Base-by-base conservation (phyloP, 2,113 vertebrate genomes). In the Anguilla japonica region DNA sequence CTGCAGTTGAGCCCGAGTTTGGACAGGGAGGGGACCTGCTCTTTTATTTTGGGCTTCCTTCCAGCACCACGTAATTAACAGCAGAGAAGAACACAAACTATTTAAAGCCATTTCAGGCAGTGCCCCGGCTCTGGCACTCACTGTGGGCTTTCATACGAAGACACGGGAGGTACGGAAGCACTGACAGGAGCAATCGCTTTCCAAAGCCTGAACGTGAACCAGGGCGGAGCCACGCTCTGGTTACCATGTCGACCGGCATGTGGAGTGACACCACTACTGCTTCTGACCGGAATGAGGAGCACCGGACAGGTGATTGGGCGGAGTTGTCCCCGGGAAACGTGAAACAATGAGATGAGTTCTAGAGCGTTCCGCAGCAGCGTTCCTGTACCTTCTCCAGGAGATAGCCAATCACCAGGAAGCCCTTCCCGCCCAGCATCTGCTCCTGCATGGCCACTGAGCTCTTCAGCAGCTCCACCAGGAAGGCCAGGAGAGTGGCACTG, bases 361-460 rank as follows among this genome's bases (percentile, higher is more conserved):
- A 2, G 71, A 75, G 26, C 11, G 39, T 41, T 80, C 34, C 15
- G 29, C 34, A 40, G 29, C 7, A 16, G 50, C 71, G 41, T 22
- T 88, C 94, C 94, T 93, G 88, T 93, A 99, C 98, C 98, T 99
- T 99, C 95, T 99, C 98, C 67, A 99, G 96, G 81, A 99, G 96
- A 93, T 99, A 99, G 81, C 98, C 98, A 88, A 99, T 99, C 89
- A 99, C 98, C 91, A 99, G 94, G 90, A 99, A 99, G 91, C 98
- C 98, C 93, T 99, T 99, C 89, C 98, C 98, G 86, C 98, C 98
- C 83, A 99, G 93, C 98, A 99, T 99, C 93, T 99, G 98, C 84
- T 99, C 98, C 94, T 99, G 98, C 98, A 99, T 99, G 93, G 98
- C 98, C 89, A 99, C 98, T 14, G 98, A 99, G 94, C 98, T 99